Evolutionary conservation across 2,797 vertebrate species (phyloP), one percentile per base, ranked within the genome.

Genomic region (Parotocinclus haroldoi): DNA sequence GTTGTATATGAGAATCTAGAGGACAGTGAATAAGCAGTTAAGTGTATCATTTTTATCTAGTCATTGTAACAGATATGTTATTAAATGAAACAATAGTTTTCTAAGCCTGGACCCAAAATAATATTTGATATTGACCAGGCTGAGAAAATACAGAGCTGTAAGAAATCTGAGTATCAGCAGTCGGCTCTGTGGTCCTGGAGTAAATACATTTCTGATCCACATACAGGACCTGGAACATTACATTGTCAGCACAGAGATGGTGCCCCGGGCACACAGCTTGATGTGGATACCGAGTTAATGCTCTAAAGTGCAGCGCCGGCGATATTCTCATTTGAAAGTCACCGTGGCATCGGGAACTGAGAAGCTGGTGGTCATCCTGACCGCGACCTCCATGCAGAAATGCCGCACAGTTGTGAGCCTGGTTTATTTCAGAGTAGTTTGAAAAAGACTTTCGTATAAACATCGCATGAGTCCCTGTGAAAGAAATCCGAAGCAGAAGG

Each of bases 251-350:
- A 64, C 16, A 65, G 56, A 49, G 56, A 13, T 39, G 69, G 50
- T 48, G 72, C 55, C 58, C 57, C 12, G 62, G 70, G 44, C 66
- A 18, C 36, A 6, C 36, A 54, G 74, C 48, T 72, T 60, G 62
- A 50, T 58, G 63, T 79, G 57, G 69, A 56, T 11, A 42, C 14
- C 68, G 48, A 57, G 54, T 66, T 72, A 74, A 79, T 77, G 64
- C 72, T 61, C 44, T 60, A 65, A 65, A 73, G 66, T 66, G 63
- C 77, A 68, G 37, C 61, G 57, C 69, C 71, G 44, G 75, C 72
- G 48, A 38, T 68, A 70, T 62, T 68, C 49, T 70, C 45, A 36
- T 46, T 54, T 58, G 52, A 76, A 70, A 59, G 66, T 72, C 69
- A 74, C 69, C 53, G 42, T 69, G 50, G 54, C 60, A 59, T 13